Conservation (phyloP, 1,140 invertebrate genomes). For the Aphaenogaster rudis region DNA sequence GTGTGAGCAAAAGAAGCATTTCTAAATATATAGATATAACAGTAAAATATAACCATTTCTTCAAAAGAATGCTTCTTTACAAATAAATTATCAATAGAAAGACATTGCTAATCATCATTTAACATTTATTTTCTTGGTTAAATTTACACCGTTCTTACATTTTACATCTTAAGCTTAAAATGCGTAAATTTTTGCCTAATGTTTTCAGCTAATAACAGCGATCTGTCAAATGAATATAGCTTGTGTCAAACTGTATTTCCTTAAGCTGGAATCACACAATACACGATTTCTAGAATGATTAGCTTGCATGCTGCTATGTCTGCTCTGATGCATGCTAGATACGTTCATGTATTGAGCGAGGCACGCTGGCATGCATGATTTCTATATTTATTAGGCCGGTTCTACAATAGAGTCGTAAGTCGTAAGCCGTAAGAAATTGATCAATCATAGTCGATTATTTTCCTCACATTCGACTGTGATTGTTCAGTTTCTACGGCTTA, state of each 20-base stretch:
- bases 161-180: background rate
- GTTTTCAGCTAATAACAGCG: background rate
- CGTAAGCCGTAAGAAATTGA: too few species aligned
- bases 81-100: background rate
- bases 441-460: too few species aligned
- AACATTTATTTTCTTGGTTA: slow-evolving; percentile 2
- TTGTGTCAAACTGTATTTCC: background rate
- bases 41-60: background rate
- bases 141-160: background rate
- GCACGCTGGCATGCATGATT: too few species aligned
- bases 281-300: too few species aligned
- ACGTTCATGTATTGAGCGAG: too few species aligned
- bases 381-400: too few species aligned
- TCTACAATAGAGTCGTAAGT: too few species aligned
- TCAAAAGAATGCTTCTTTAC: background rate
- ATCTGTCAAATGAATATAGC: background rate
- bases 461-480: too few species aligned
- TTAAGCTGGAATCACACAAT: too few species aligned
- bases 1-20: background rate
- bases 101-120: background rate
- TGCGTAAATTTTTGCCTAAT: background rate
- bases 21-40: background rate
- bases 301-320: too few species aligned
- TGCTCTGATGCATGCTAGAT: too few species aligned
- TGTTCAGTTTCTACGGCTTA: too few species aligned